Evolutionary conservation across 1,140 invertebrate genomes (phyloP), one percentile per base, ranked within the genome.

Genomic region (Rhopalosiphum padi): DNA sequence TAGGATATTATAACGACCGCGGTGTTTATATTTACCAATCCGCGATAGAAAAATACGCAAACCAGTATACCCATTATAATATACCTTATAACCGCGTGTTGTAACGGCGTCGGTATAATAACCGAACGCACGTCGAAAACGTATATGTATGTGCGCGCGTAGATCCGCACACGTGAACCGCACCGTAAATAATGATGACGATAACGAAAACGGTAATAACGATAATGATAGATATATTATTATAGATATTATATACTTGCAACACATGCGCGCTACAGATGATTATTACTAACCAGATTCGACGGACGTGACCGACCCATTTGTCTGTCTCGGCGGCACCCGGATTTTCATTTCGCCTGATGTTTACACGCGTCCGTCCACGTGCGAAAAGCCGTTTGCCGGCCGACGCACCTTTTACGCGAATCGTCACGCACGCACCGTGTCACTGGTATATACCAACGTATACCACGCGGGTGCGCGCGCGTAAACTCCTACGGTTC

Each of bases 221-320:
- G 60, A 68, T 77, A 77, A 77, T 77, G 60, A 77, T 77, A 77
- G 41, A 41, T 41, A 41, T 41, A 41, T 4, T 41, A 41, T 41
- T 3, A 41, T 41, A 41, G 41, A 41, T 41, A 41, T 41, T 77
- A 77, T 8, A 55, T 77, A 77, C n/a, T 77, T n/a, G 30, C 37
- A 15, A 43, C 83, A 86, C 83, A 41, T 37, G 37, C 35, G 37
- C 35, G 82, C 37, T 3, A 18, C 18, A 25, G 37, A 86, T 43
- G 23, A 43, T 86, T 77, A 77, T 35, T 35, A 77, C 37, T 83
- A 41, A 83, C 82, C 35, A 83, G 82, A 43, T 86, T 43, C 37
- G 83, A 23, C 23, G 83, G 37, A 86, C 83, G 83, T 86, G 83
- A 85, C 41, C 83, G 83, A 86, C 37, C 83, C 83, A 86, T 86